Percentiles rank a stretch among this genome's conserved stretches.
Conservation (phyloP, 2,113 vertebrate species). For the Eulacestoma nigropectus region DNA sequence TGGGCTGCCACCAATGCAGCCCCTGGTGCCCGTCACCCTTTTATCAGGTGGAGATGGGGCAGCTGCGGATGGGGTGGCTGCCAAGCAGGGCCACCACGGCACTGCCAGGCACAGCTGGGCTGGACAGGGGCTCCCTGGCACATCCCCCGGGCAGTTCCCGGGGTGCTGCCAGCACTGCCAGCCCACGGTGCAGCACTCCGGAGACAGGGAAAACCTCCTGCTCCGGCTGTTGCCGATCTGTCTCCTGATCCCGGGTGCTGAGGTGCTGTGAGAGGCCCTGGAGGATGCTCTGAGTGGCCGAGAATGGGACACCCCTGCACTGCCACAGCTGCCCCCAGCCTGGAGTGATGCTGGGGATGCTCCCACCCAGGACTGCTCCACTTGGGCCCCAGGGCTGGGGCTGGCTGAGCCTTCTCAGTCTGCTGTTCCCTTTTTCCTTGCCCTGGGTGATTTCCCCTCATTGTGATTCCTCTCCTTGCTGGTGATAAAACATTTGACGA, state of each 20-base stretch:
- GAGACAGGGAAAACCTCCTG: neutral
- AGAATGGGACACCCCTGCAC: neutral
- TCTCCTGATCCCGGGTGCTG: rapidly evolving
- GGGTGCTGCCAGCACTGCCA: neutral
- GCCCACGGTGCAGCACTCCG: rapidly evolving
- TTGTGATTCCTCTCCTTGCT: slow-evolving; percentile 19
- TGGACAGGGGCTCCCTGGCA: neutral
- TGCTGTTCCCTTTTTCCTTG: neutral
- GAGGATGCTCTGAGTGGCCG: neutral
- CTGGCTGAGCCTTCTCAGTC: neutral
- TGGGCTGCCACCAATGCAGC: neutral
- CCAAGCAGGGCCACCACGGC: neutral
- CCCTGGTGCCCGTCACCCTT: neutral
- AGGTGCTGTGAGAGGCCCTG: neutral
- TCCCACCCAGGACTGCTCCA: rapidly evolving
- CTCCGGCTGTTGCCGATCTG: rapidly evolving
- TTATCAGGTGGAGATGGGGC: neutral
- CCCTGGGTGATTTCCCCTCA: neutral
- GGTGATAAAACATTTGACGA: neutral
- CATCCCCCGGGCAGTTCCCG: neutral
- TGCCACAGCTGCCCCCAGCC: neutral
- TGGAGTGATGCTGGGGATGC: neutral
- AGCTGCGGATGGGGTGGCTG: rapidly evolving
- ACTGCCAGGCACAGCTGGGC: neutral
- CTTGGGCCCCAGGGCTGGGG: neutral